Conservation (phyloP, 1,140 invertebrate genomes). For the Cephus cinctus region DNA sequence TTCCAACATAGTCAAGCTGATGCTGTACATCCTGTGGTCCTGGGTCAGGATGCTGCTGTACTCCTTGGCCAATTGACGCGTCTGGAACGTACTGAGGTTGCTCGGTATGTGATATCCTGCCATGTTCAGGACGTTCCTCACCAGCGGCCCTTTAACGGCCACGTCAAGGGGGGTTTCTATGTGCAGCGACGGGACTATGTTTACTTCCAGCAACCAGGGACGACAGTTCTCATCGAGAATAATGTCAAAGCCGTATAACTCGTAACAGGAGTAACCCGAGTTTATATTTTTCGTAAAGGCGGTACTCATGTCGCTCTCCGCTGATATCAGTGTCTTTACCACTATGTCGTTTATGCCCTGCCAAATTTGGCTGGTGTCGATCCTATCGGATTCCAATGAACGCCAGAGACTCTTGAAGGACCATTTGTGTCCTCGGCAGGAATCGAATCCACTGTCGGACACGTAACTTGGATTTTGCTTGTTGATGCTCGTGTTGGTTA, state of each 20-base stretch:
- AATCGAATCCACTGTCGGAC: background rate
- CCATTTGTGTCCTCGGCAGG: constrained; percentile 1
- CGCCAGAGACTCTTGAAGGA: background rate
- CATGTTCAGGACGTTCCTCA: constrained; percentile 65
- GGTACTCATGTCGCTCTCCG: constrained; percentile 46
- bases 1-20: constrained; percentile 65
- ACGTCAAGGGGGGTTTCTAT: constrained; percentile 64
- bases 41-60: background rate
- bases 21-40: constrained; percentile 37
- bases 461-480: constrained; percentile 45
- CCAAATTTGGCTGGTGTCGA: constrained; percentile 46
- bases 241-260: constrained; percentile 58
- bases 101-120: constrained; percentile 57
- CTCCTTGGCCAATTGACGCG: constrained; percentile 1
- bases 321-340: constrained; percentile 36
- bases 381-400: background rate
- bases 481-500: constrained; percentile 74
- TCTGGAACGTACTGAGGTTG: background rate
- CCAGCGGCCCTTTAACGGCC: constrained; percentile 62
- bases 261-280: constrained; percentile 36
- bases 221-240: constrained; percentile 53
- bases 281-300: background rate
- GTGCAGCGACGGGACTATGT: constrained; percentile 66
- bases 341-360: constrained; percentile 42
- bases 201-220: constrained; percentile 62